phyloP scores from a whole-genome alignment of 2,797 vertebrate genomes.

The Sparidentex hasta region DNA sequence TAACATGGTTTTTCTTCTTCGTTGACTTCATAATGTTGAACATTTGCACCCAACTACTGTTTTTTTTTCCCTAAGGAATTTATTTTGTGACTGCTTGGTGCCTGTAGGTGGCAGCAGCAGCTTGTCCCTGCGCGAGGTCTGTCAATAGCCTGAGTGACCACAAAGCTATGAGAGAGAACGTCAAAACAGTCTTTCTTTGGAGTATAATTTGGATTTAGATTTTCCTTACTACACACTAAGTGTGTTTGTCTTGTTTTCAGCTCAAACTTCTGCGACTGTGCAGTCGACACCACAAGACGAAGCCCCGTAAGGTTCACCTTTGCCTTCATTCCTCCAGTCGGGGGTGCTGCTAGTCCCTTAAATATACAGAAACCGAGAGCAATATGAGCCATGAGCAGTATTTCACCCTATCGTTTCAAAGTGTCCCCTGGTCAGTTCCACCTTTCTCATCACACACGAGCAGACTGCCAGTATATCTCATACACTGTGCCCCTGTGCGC shows the following conservation, averaged over 20 bases:
- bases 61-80: neutral
- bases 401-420: conserved; percentile 5
- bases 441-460: neutral
- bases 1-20: neutral
- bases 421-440: conserved; percentile 3
- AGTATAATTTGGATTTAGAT: neutral
- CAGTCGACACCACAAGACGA: no score
- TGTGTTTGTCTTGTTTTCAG: conserved; percentile 19
- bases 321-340: conserved; percentile 9
- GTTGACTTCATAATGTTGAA: neutral
- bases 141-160: neutral
- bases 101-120: conserved; percentile 77
- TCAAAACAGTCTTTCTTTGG: neutral
- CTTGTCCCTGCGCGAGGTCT: neutral
- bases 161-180: neutral
- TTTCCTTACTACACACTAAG: neutral
- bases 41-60: neutral
- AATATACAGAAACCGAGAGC: neutral
- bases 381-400: neutral
- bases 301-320: neutral
- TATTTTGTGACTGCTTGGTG: neutral
- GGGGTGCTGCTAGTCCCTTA: neutral
- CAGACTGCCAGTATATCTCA: neutral
- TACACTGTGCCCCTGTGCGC: neutral
- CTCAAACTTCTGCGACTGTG: neutral